A percentile compares a stretch with the other conserved stretches of the same genome.
These are phyloP conservation scores for Drosophila pruinosa DNA, from an alignment of 1,140 invertebrate genomes.

Conservation along the genomic window DNA sequence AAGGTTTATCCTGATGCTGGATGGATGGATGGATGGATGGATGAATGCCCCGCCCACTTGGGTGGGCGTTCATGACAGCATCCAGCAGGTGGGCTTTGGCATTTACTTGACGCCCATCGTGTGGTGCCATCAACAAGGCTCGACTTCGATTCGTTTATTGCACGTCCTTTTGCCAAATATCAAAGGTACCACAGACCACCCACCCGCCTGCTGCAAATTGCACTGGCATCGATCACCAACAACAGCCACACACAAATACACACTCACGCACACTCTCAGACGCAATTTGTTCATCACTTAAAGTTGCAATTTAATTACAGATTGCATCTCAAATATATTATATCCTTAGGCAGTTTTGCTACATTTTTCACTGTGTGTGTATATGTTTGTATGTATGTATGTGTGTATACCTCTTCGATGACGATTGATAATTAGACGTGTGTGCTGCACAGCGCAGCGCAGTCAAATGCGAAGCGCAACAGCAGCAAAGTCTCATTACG, in stretches of 20 bases:
- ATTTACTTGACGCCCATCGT: slow-evolving; percentile 56
- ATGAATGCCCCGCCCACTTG: slow-evolving; percentile 11
- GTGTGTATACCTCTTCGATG: not conserved
- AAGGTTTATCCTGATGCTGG: slow-evolving; percentile 57
- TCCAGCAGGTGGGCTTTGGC: slow-evolving; percentile 60
- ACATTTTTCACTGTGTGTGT: slow-evolving; percentile 8
- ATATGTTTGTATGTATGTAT: slow-evolving; percentile 16
- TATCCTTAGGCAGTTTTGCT: not conserved
- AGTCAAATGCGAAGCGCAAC: slow-evolving; percentile 40
- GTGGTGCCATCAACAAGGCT: slow-evolving; percentile 12
- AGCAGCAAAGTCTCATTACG: slow-evolving; percentile 50
- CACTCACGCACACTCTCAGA: not conserved
- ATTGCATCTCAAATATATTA: not conserved
- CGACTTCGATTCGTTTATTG: slow-evolving; percentile 15
- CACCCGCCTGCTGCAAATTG: not conserved
- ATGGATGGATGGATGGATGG: not conserved
- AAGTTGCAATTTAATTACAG: not conserved
- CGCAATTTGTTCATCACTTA: not conserved
- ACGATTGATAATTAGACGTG: slow-evolving; percentile 27
- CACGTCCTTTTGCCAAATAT: slow-evolving; percentile 29
- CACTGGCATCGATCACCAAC: not conserved
- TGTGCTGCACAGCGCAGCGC: slow-evolving; percentile 34
- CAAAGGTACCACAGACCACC: slow-evolving; percentile 4
- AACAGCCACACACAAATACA: no score
- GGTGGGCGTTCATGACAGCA: slow-evolving; percentile 50